Evolutionary conservation across 2,113 vertebrate species (phyloP), one percentile per base, ranked within the genome.

Genomic region (Pica pica): DNA sequence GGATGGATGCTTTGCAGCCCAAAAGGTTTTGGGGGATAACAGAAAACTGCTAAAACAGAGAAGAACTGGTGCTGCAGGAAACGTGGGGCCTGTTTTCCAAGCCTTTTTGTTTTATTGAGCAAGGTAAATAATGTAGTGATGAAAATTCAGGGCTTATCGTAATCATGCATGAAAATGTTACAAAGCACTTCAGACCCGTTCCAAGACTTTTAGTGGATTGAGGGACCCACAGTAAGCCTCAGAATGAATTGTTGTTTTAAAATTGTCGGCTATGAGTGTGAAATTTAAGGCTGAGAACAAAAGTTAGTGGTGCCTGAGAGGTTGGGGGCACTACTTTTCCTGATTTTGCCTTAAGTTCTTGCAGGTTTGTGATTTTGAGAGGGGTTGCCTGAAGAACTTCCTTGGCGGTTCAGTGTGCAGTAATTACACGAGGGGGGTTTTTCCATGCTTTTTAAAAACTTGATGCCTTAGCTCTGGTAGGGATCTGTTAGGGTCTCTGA

Each of bases 61-160:
- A 91, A 94, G 78, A 95, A 61, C 65, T 91, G 95, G 93, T 95
- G 77, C 94, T 90, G 47, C 93, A 83, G 92, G 89, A 93, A 90
- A 71, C 87, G 75, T 73, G 95, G 92, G 61, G 73, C 89, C 90
- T 95, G 24, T 90, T 93, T 87, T 83, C 91, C 80, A 47, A 95
- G 84, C 64, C 69, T 83, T 94, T 93, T 92, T 68, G 21, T 90
- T 95, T 95, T 84, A 33, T 55, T 87, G 83, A 94, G 81, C 97
- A 97, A 97, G 97, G 97, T 97, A 97, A 97, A 96, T 90, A 90
- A 82, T 2, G 11, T 49, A 18, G 55, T 39, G 57, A 28, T 42
- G 75, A 80, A 94, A 95, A 93, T 42, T 59, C 33, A 53, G 47
- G 13, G 30, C 41, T 93, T 86, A 28, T 26, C 4, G 28, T 90